These are phyloP conservation scores for Rhaphigaster nebulosa DNA, from an alignment of 2,888 invertebrate genomes.

Conservation along the genomic window DNA sequence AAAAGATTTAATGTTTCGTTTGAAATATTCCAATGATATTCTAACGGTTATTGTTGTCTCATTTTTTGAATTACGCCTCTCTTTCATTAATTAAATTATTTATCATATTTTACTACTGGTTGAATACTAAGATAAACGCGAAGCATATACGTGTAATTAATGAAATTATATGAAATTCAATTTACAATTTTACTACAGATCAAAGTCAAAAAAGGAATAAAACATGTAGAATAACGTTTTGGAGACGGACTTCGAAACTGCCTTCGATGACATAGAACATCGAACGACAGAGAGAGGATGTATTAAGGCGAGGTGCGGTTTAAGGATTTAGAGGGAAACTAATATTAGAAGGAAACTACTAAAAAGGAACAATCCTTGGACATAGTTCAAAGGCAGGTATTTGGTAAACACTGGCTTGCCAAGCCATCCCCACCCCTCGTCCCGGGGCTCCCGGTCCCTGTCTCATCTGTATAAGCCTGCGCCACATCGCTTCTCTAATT, in stretches of 20 bases:
- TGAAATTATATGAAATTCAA: too few species aligned
- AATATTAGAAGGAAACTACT: constrained; percentile 58
- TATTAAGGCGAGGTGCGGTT: constrained; percentile 36
- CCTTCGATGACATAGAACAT: background rate
- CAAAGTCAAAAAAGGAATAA: background rate
- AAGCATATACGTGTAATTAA: too few species aligned
- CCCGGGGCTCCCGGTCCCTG: too few species aligned
- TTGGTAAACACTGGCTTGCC: constrained; percentile 56
- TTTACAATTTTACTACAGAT: too few species aligned
- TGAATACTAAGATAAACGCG: too few species aligned
- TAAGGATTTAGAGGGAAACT: constrained; percentile 55
- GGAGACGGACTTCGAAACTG: background rate
- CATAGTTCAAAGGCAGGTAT: constrained; percentile 58
- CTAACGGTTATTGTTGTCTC: too few species aligned
- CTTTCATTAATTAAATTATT: too few species aligned
- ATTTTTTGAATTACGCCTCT: too few species aligned
- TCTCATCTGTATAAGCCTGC: background rate
- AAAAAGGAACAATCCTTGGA: constrained; percentile 59
- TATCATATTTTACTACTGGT: too few species aligned
- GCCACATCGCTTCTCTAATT: background rate
- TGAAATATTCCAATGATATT: too few species aligned
- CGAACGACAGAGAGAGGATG: background rate
- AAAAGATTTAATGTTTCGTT: too few species aligned
- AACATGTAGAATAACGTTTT: background rate
- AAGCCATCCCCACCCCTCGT: constrained; percentile 10